These are phyloP conservation scores for Alosa sapidissima DNA, from an alignment of 2,797 vertebrate species.

Conservation along the genomic window DNA sequence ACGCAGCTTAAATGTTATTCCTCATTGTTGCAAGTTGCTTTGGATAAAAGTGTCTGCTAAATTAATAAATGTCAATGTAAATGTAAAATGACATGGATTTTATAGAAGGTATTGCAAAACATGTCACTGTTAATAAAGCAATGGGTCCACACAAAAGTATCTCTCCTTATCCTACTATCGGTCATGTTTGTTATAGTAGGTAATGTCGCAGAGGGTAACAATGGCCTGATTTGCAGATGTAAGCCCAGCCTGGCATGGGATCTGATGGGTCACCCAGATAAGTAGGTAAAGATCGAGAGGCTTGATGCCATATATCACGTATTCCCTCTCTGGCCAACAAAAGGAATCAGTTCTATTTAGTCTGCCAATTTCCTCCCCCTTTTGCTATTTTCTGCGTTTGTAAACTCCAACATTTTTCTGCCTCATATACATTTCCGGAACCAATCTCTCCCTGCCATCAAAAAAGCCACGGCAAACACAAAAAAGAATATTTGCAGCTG, in stretches of 20 bases:
- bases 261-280: slow-evolving; percentile 35
- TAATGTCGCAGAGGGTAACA: slow-evolving; percentile 39
- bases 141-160: neutral
- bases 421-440: slow-evolving; percentile 48
- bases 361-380: slow-evolving; percentile 34
- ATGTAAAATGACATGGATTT: neutral
- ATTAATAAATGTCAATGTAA: no score
- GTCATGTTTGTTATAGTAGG: neutral
- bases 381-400: slow-evolving; percentile 32
- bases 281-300: slow-evolving; percentile 27
- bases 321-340: slow-evolving; percentile 39
- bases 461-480: slow-evolving; percentile 21
- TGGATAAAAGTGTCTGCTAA: no score
- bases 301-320: slow-evolving; percentile 48
- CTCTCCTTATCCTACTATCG: neutral
- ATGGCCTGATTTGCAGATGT: slow-evolving; percentile 27
- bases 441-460: slow-evolving; percentile 45
- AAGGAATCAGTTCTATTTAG: slow-evolving; percentile 44
- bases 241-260: slow-evolving; percentile 32
- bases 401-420: slow-evolving; percentile 42
- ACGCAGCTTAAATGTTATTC: no score
- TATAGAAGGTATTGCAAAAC: neutral
- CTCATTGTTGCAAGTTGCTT: no score
- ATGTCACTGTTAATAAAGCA: neutral
- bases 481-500: neutral